phyloP scores from a whole-genome alignment of 2,797 vertebrate species.

The Urocyon cinereoargenteus region DNA sequence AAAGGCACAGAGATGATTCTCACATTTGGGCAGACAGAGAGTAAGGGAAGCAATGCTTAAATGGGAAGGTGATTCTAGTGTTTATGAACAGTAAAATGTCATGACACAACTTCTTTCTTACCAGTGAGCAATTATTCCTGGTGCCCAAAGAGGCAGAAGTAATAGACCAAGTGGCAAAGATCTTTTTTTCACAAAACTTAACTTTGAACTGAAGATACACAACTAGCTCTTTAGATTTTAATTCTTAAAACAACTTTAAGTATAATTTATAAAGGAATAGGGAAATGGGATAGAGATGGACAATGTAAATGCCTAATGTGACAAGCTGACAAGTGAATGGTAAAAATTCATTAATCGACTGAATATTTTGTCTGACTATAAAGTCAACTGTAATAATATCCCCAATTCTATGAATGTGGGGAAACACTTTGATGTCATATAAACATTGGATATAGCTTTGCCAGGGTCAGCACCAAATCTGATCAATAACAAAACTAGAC shows the following conservation, averaged over 20 bases:
- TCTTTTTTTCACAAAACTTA: background rate
- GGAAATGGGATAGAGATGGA: background rate
- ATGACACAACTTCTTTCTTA: background rate
- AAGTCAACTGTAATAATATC: background rate
- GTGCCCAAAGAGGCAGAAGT: background rate
- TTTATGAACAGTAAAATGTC: background rate
- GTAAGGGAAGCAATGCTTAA: background rate
- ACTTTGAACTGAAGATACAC: background rate
- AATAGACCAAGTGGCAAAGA: background rate
- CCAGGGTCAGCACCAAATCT: background rate
- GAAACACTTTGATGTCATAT: background rate
- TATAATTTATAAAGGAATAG: background rate
- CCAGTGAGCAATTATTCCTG: background rate
- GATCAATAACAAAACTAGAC: background rate
- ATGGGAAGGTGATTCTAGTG: background rate
- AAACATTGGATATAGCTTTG: background rate
- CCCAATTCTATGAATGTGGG: background rate
- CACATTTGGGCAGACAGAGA: background rate
- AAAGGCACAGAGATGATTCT: slow-evolving; percentile 3
- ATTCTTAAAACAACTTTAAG: background rate
- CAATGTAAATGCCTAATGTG: background rate
- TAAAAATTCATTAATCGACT: background rate
- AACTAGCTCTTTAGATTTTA: background rate
- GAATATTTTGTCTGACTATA: background rate
- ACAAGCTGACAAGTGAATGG: background rate